Conservation (phyloP, 2,797 vertebrate species). For the Sitta carolinensis region DNA sequence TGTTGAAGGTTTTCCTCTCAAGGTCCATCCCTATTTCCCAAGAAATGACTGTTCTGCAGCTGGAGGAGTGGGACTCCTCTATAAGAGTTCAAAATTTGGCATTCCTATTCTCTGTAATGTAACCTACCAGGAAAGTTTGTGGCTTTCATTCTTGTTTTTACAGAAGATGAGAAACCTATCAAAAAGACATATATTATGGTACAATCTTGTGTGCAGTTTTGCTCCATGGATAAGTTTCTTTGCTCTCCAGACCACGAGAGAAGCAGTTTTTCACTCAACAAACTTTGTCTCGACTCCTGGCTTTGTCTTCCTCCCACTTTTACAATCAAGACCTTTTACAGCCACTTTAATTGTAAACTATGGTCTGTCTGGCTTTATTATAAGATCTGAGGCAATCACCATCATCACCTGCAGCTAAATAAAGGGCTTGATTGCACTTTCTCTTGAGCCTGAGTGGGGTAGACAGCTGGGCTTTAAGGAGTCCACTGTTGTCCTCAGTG, state of each 20-base stretch:
- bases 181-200: background rate
- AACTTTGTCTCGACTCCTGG: background rate
- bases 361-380: background rate
- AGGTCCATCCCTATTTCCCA: background rate
- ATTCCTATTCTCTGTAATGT: background rate
- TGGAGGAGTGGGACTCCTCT: background rate
- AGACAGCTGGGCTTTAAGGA: background rate
- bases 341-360: background rate
- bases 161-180: background rate
- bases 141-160: background rate
- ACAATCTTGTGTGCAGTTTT: background rate
- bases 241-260: background rate
- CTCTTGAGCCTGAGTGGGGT: background rate
- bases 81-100: background rate
- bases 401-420: background rate
- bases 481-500: background rate
- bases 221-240: background rate
- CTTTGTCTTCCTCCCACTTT: background rate
- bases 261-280: background rate
- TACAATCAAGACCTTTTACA: background rate
- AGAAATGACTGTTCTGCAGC: background rate
- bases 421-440: background rate
- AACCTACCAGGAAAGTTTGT: background rate
- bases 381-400: background rate
- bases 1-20: background rate